Evolutionary conservation across 2,888 invertebrate genomes (phyloP), one percentile per base, ranked within the genome.

Genomic region (Luperina testacea): DNA sequence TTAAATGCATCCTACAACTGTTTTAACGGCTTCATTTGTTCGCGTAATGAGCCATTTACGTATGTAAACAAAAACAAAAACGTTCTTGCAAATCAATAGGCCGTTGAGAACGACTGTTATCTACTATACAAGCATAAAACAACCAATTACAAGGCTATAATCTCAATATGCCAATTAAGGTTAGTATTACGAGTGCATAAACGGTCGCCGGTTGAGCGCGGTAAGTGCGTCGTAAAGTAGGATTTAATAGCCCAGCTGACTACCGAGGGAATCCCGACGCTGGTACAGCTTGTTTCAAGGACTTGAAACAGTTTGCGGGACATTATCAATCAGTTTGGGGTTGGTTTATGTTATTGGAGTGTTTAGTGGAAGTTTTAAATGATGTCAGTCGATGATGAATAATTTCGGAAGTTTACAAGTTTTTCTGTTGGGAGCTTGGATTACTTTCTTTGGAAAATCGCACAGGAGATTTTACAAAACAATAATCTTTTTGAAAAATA

Each of bases 141-240:
- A 92, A 91, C 89, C 92, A 92, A 94, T 94, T 94, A 95, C 92
- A 91, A 80, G 88, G 89, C 90, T 90, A 93, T 95, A 95, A 96
- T 95, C 95, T 95, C 94, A 95, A 96, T 95, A 94, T 91, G 92
- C 93, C 96, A 96, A 96, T 96, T 96, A 96, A 94, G 94, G 94
- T 94, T 93, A 94, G 93, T 94, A 91, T 94, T 92, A 94, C 94
- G 93, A 93, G 92, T 94, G 93, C 92, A 92, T 94, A 94, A 95
- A 93, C 92, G 94, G 90, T 93, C 91, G 92, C 88, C 87, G 91
- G 91, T 90, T 87, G 84, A 78, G 84, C 89, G 82, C 90, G 90
- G 92, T 94, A 91, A 94, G 93, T 93, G 92, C 92, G 91, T 94
- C 95, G 94, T 96, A 96, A 96, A 96, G 91, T 92, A 91, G 91